A percentile compares a stretch with the other conserved stretches of the same genome.
phyloP scores from a whole-genome alignment of 2,888 invertebrate species.

The Liopterus haemorrhoidalis region DNA sequence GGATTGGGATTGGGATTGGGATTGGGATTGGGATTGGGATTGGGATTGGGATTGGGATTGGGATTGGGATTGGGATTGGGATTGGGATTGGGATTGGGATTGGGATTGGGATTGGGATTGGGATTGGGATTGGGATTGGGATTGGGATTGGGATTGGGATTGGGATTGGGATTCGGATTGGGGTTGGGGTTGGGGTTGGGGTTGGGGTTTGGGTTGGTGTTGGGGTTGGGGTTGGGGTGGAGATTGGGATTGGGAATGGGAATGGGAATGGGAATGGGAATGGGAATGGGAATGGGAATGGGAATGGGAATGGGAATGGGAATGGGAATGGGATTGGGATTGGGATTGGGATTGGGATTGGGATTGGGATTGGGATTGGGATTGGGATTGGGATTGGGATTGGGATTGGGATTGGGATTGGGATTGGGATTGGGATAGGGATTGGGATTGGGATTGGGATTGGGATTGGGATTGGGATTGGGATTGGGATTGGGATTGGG shows the following conservation, averaged over 20 bases:
- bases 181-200: too few relatives aligned
- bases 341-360: constrained; percentile 19
- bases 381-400: too few relatives aligned
- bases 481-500: too few relatives aligned
- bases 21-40: too few relatives aligned
- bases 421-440: too few relatives aligned
- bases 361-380: neutral
- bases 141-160: constrained; percentile 2
- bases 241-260: constrained; percentile 11
- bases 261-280: constrained; percentile 8
- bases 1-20: too few relatives aligned
- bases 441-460: too few relatives aligned
- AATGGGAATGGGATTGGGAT: constrained; percentile 4
- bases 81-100: constrained; percentile 11
- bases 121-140: constrained; percentile 1
- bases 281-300: constrained; percentile 13
- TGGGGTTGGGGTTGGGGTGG: too few relatives aligned
- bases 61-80: constrained; percentile 18
- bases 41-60: too few relatives aligned
- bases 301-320: constrained; percentile 23
- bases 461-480: too few relatives aligned
- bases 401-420: too few relatives aligned
- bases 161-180: constrained; percentile 15
- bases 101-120: constrained; percentile 3
- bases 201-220: too few relatives aligned